Evolutionary conservation across 1,140 invertebrate species (phyloP).

Genomic region (Hestina assimilis): DNA sequence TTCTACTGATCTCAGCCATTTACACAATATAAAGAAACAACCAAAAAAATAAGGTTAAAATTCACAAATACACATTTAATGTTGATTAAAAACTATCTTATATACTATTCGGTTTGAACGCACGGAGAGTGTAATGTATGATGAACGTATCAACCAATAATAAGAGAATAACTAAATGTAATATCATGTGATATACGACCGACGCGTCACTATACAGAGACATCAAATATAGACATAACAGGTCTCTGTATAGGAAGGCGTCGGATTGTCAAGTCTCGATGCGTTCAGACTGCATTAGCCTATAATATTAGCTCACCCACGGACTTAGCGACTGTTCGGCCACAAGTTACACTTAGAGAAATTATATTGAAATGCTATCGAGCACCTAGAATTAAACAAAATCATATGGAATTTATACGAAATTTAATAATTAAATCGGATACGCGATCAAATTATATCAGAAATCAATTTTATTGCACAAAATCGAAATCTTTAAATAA

Average conservation of each 20-base stretch:
- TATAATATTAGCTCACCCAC: slow-evolving; percentile 52
- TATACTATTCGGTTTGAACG: slow-evolving; percentile 45
- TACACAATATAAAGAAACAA: slow-evolving; percentile 74
- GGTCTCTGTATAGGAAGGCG: slow-evolving; percentile 35
- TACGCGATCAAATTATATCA: background rate
- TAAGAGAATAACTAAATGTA: background rate
- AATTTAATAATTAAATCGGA: background rate
- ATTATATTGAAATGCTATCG: slow-evolving; percentile 43
- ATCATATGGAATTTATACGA: background rate
- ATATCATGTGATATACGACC: background rate
- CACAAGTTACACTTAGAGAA: slow-evolving; percentile 50
- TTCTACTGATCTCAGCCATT: slow-evolving; percentile 73
- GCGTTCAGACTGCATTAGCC: slow-evolving; percentile 40
- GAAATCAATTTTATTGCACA: slow-evolving; percentile 1
- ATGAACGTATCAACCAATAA: slow-evolving; percentile 31
- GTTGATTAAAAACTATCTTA: slow-evolving; percentile 71
- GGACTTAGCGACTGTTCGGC: slow-evolving; percentile 64
- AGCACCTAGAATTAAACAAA: slow-evolving; percentile 39
- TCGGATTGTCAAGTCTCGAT: slow-evolving; percentile 31
- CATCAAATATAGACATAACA: slow-evolving; percentile 37
- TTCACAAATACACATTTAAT: slow-evolving; percentile 78
- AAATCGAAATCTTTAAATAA: background rate
- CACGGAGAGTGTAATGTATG: slow-evolving; percentile 34
- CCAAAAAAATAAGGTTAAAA: slow-evolving; percentile 74
- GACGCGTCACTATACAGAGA: slow-evolving; percentile 16